Percentiles rank a stretch among this genome's conserved stretches.
phyloP scores from a whole-genome alignment of 2,113 vertebrate species.

The Prietella phreatophila region DNA sequence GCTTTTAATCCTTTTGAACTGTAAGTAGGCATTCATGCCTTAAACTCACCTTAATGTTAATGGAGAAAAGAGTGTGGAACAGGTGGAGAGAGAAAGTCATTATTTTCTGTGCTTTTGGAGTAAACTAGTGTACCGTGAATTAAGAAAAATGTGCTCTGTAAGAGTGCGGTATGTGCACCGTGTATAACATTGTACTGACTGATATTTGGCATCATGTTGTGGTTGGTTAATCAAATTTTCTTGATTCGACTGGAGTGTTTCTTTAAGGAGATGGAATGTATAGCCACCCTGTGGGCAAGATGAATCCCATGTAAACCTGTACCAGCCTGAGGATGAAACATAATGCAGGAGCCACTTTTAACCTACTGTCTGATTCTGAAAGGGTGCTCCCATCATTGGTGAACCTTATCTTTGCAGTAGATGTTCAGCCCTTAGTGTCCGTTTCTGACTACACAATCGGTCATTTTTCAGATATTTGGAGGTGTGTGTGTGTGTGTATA shows the following conservation, averaged over 20 bases:
- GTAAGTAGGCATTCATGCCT: slow-evolving; percentile 13
- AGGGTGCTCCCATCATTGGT: neutral
- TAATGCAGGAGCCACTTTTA: neutral
- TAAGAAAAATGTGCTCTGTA: neutral
- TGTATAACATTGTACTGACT: neutral
- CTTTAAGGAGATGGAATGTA: too few relatives aligned
- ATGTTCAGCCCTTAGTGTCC: neutral
- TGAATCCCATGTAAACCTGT: too few relatives aligned
- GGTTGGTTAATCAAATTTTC: neutral
- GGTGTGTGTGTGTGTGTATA: too few relatives aligned
- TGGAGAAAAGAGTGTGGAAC: neutral
- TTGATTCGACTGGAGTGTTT: too few relatives aligned
- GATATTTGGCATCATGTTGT: neutral
- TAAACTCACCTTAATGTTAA: neutral
- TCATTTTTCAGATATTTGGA: too few relatives aligned
- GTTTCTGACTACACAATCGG: too few relatives aligned
- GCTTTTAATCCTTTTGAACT: slow-evolving; percentile 24
- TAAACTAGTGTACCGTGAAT: neutral
- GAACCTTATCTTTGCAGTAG: neutral
- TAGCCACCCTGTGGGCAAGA: too few relatives aligned
- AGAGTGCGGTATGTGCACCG: neutral
- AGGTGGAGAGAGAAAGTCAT: neutral
- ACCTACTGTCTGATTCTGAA: neutral
- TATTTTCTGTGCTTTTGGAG: neutral
- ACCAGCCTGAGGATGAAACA: neutral